Evolutionary conservation across 2,888 invertebrate genomes (phyloP), one percentile per base, ranked within the genome.

Genomic region (Leptopilina syphax): DNA sequence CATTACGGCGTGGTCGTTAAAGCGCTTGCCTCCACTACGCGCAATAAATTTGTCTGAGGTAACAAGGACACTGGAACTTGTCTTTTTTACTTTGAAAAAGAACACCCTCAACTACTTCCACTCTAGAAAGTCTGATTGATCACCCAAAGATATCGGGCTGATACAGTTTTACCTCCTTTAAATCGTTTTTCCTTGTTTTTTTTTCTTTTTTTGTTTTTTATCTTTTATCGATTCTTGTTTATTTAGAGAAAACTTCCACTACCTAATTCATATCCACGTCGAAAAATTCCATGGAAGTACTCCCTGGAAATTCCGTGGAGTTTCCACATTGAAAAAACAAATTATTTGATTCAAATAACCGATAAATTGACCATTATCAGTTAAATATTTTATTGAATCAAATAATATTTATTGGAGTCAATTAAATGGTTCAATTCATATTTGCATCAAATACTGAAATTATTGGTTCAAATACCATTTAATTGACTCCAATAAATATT

Each of bases 41-140:
- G 73, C 34, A 57, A 73, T 73, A 73, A 73, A 57, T 73, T 73
- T 73, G 34, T 73, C 57, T 34, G 34, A 57, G 34, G 34, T 73
- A 34, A 41, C 57, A 57, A 73, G 54, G 50, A 73, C 70, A 73
- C 27, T 65, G 65, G 27, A 65, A 65, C 27, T 65, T 65, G 65
- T 54, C 54, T 12, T 57, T 73, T 54, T 57, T 73, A 9, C n/a
- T 73, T 27, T n/a, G 13, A 73, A 50, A 57, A 57, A 73, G n/a
- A 13, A 10, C 3, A 34, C 34, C 34, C 34, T 34, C 34, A 34
- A 34, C 34, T 34, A 12, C 13, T 70, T 27, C 18, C 27, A 70
- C 54, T 70, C 27, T 50, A 50, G 10, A 54, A 54, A 70, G 54
- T 44, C 70, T 70, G 70, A 54, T 70, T 24, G 27, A 70, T 54